phyloP scores from a whole-genome alignment of 2,113 vertebrate genomes.

The Clarias gariepinus region DNA sequence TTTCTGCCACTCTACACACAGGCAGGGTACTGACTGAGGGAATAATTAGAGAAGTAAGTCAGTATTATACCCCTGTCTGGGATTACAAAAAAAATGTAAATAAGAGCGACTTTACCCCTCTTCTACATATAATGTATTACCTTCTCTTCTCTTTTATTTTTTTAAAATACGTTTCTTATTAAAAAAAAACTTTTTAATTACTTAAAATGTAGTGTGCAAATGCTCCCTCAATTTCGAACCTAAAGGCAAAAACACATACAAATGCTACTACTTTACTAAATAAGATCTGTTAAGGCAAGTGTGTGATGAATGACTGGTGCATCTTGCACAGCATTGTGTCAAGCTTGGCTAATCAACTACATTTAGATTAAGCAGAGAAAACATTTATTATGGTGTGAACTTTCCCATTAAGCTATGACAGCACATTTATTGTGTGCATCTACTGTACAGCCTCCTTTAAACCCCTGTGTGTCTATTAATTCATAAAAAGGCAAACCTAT shows the following conservation, averaged over 20 bases:
- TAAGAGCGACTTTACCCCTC: not conserved
- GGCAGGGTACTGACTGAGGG: constrained; percentile 7
- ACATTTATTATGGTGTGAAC: not conserved
- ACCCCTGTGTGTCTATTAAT: constrained; percentile 3
- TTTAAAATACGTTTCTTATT: not conserved
- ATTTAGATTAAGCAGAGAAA: too few species aligned
- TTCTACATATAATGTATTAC: not conserved
- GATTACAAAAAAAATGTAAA: not conserved
- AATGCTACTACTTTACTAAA: not conserved
- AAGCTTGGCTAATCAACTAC: not conserved
- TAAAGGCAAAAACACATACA: not conserved
- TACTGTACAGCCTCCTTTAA: not conserved
- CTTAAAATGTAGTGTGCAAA: not conserved
- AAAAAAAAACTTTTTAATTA: not conserved
- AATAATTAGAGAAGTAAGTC: constrained; percentile 14
- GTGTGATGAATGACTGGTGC: not conserved
- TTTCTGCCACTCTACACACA: constrained; percentile 4
- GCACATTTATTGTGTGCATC: not conserved
- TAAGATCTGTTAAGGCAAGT: not conserved
- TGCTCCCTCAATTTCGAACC: not conserved
- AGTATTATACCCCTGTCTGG: not conserved
- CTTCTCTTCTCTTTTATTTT: not conserved
- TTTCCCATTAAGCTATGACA: not conserved
- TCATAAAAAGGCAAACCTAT: not conserved
- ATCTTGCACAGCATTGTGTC: not conserved